A percentile compares a stretch with the other conserved stretches of the same genome.
Conservation (phyloP, 2,113 vertebrate species). For the Baryphthengus martii region DNA sequence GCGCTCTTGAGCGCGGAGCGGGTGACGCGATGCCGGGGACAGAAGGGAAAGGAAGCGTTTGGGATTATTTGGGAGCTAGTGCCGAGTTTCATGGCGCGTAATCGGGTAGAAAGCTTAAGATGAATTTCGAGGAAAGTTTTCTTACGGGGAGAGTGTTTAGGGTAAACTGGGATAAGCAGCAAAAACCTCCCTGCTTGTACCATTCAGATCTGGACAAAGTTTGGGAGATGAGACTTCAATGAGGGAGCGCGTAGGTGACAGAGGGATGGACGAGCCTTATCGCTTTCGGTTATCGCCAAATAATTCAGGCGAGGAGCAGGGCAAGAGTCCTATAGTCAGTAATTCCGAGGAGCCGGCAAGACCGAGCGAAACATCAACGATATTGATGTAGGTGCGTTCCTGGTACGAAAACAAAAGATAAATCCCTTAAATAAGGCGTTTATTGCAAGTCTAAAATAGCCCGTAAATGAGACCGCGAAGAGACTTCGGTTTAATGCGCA, state of each 20-base stretch:
- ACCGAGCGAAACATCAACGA: rapidly evolving
- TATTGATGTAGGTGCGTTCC: not conserved
- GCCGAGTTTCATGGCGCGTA: not conserved
- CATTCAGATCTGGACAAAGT: not conserved
- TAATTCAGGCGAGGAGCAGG: not conserved
- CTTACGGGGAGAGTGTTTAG: not conserved
- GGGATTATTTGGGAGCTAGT: not conserved
- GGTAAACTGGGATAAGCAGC: not conserved
- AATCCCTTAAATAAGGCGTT: not conserved
- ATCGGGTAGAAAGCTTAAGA: not conserved
- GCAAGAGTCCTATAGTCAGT: not conserved
- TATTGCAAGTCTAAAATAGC: not conserved
- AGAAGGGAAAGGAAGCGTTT: not conserved
- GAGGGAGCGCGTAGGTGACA: not conserved
- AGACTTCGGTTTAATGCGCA: not conserved
- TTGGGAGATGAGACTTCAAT: not conserved
- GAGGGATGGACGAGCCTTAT: not conserved
- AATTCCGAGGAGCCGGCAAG: not conserved
- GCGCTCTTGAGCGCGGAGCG: rapidly evolving
- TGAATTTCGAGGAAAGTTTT: not conserved
- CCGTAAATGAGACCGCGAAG: not conserved
- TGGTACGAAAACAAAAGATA: not conserved
- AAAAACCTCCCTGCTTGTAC: not conserved
- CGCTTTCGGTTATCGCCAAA: not conserved
- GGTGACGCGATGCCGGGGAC: not conserved